A percentile compares a stretch with the other conserved stretches of the same genome.
Conservation (phyloP, 2,113 vertebrate genomes). For the Takifugu flavidus region DNA sequence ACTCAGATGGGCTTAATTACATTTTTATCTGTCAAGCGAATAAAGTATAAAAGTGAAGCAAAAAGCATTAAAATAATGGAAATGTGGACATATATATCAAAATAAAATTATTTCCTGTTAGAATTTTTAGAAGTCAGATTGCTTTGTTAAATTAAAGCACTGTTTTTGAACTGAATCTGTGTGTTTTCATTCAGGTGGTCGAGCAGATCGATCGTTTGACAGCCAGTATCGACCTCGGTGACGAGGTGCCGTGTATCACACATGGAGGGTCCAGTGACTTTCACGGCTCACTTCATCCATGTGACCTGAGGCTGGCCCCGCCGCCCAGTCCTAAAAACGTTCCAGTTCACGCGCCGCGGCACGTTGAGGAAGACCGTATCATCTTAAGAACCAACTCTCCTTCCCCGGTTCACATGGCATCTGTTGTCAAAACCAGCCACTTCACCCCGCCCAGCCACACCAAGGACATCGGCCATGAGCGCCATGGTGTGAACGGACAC, state of each 20-base stretch:
- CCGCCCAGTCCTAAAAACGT: constrained; percentile 30
- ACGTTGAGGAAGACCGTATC: constrained; percentile 37
- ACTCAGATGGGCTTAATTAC: too few relatives aligned
- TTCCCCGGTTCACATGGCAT: constrained; percentile 62
- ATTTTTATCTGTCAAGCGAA: too few relatives aligned
- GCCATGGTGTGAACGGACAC: constrained; percentile 51
- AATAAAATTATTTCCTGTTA: too few relatives aligned
- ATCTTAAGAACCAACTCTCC: constrained; percentile 62
- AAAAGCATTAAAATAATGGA: too few relatives aligned
- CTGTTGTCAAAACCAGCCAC: constrained; percentile 63
- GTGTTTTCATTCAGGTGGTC: constrained; percentile 71
- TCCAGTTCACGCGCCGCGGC: constrained; percentile 1
- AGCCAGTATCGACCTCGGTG: constrained; percentile 67
- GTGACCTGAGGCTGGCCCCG: constrained; percentile 30
- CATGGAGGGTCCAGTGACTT: constrained; percentile 21
- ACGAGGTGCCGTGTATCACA: constrained; percentile 33
- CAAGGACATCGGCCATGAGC: constrained; percentile 37
- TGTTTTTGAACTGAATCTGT: constrained; percentile 14
- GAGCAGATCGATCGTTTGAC: constrained; percentile 77
- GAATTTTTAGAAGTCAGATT: neutral
- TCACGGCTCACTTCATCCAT: constrained; percentile 25
- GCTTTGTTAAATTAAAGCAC: neutral
- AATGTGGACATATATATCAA: too few relatives aligned
- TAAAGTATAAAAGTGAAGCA: too few relatives aligned
- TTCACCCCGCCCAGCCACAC: constrained; percentile 35